phyloP scores from a whole-genome alignment of 2,113 vertebrate species.

The Tringa solitaria region DNA sequence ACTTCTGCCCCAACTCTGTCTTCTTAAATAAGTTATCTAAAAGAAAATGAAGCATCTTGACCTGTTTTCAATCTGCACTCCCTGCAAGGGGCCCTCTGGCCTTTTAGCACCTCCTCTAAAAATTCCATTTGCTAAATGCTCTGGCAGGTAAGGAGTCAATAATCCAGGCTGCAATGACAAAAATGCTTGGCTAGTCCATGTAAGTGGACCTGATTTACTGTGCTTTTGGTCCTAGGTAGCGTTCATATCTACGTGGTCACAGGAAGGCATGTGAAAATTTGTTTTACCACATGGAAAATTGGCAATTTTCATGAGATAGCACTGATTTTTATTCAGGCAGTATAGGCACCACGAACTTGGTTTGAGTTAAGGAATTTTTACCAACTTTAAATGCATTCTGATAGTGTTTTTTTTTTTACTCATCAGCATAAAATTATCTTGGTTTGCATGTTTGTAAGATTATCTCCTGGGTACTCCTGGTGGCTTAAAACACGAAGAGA shows the following conservation, averaged over 20 bases:
- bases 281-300: not conserved
- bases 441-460: not conserved
- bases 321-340: not conserved
- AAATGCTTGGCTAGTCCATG: not conserved
- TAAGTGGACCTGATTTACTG: not conserved
- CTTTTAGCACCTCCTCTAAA: not conserved
- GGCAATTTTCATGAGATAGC: not conserved
- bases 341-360: rapidly evolving
- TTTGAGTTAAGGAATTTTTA: not conserved
- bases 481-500: not conserved
- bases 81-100: not conserved
- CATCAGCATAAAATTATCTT: not conserved
- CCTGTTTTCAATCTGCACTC: not conserved
- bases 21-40: not conserved
- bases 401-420: not conserved
- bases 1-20: not conserved
- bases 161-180: not conserved
- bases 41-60: not conserved
- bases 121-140: not conserved
- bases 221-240: not conserved
- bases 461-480: not conserved
- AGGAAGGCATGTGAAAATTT: not conserved
- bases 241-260: not conserved
- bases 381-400: not conserved
- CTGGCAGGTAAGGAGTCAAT: not conserved